Conservation (phyloP, 2,113 vertebrate species). For the Burhinus oedicnemus region DNA sequence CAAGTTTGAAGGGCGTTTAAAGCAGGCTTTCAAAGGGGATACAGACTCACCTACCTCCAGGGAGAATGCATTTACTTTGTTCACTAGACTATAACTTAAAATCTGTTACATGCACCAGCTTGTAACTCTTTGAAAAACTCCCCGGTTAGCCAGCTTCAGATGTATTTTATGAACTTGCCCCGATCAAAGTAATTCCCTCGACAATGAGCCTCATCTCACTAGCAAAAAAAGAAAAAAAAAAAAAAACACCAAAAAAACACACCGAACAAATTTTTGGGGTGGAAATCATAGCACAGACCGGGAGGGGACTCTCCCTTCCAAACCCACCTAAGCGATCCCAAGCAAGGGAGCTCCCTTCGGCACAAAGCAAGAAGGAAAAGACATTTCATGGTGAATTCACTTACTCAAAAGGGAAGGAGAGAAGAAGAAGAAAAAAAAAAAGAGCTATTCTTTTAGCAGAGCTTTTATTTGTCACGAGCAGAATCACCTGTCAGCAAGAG, state of each 20-base stretch:
- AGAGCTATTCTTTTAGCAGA: neutral
- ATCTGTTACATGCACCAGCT: conserved; percentile 54
- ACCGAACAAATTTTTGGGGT: neutral
- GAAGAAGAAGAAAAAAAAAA: neutral
- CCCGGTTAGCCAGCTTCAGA: conserved; percentile 32
- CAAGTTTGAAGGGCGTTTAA: conserved; percentile 7
- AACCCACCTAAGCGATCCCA: neutral
- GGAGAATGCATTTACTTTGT: conserved; percentile 54
- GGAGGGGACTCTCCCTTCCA: neutral
- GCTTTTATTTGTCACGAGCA: neutral
- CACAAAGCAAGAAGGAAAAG: neutral
- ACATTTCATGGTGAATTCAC: neutral
- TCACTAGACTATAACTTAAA: conserved; percentile 37
- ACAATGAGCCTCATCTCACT: neutral
- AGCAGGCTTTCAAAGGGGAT: conserved; percentile 54
- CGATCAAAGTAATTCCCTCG: conserved; percentile 45
- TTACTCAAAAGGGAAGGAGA: neutral
- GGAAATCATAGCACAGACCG: neutral
- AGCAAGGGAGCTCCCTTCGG: neutral
- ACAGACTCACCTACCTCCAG: conserved; percentile 28
- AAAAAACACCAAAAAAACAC: neutral
- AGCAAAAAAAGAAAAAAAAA: neutral
- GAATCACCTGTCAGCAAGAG: neutral
- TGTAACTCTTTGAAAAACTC: conserved; percentile 54
- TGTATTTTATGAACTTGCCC: conserved; percentile 10